phyloP scores from a whole-genome alignment of 2,797 vertebrate genomes.

The Gallinago nigripennis region DNA sequence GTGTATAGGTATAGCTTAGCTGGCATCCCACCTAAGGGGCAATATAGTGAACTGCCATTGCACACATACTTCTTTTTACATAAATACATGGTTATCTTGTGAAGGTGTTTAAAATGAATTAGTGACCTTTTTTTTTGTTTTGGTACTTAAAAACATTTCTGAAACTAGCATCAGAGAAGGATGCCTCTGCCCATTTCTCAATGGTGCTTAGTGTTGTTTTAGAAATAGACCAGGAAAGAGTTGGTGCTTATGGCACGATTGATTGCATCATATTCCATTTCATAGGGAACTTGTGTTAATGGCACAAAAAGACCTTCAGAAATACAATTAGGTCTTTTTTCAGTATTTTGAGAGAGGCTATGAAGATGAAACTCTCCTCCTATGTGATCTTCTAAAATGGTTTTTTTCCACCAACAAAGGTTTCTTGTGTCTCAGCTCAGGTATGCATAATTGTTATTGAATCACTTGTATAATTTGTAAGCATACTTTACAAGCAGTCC shows the following conservation, averaged over 20 bases:
- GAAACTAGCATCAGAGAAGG: background rate
- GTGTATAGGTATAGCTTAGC: background rate
- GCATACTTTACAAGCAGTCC: background rate
- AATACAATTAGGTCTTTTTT: background rate
- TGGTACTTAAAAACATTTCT: background rate
- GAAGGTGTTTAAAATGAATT: background rate
- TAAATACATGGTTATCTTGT: fast-evolving
- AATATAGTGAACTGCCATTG: background rate
- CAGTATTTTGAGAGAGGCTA: background rate
- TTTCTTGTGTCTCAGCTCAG: background rate
- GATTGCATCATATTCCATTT: background rate
- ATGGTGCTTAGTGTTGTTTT: background rate
- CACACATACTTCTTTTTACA: background rate
- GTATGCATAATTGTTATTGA: background rate
- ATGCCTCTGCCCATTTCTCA: background rate
- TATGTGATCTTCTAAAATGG: background rate
- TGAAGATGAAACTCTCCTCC: background rate
- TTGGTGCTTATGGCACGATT: background rate
- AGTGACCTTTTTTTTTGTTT: background rate
- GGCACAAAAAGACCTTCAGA: background rate
- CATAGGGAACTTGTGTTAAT: background rate
- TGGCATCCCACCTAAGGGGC: background rate
- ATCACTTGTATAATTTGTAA: background rate
- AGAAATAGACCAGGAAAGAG: background rate
- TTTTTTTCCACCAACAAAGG: background rate